These are phyloP conservation scores for Catonia carolina DNA, from an alignment of 2,888 invertebrate species.

Conservation along the genomic window DNA sequence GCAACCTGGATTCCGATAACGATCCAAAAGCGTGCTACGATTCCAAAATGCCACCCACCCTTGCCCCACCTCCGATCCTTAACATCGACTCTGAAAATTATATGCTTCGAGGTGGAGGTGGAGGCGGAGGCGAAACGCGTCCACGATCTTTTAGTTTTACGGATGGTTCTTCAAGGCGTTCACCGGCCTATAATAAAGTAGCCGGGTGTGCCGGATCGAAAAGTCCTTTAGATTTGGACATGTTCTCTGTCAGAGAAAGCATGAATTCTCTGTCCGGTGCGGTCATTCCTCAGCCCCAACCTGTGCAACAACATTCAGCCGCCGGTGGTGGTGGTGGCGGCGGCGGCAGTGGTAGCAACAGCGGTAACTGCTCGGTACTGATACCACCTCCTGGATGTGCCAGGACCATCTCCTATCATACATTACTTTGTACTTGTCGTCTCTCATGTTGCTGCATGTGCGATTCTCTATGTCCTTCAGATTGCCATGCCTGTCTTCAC, in stretches of 20 bases:
- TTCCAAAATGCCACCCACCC: conserved; percentile 28
- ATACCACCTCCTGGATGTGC: conserved; percentile 39
- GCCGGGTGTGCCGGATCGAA: conserved; percentile 13
- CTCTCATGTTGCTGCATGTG: conserved; percentile 55
- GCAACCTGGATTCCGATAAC: conserved; percentile 14
- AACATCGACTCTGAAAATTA: conserved; percentile 49
- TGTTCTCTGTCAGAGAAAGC: conserved; percentile 42
- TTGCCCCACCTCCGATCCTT: conserved; percentile 38
- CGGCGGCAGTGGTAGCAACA: conserved; percentile 24
- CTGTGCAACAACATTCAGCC: conserved; percentile 19
- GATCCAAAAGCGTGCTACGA: conserved; percentile 11
- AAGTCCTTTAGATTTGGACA: conserved; percentile 40
- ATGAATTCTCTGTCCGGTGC: conserved; percentile 38
- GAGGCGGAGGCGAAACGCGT: conserved; percentile 37
- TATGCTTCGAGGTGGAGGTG: conserved; percentile 44
- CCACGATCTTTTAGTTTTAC: conserved; percentile 37
- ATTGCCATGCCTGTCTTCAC: conserved; percentile 59
- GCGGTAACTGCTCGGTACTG: conserved; percentile 8
- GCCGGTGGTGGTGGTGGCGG: conserved; percentile 32
- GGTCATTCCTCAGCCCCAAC: conserved; percentile 32
- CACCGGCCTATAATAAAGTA: conserved; percentile 19
- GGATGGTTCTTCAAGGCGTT: conserved; percentile 27
- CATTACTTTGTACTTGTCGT: conserved; percentile 45
- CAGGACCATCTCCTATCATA: conserved; percentile 45
- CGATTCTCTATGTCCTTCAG: conserved; percentile 54